A percentile compares a stretch with the other conserved stretches of the same genome.
Evolutionary conservation across 2,113 vertebrate species (phyloP).

Genomic region (Cynopterus brachyotis): DNA sequence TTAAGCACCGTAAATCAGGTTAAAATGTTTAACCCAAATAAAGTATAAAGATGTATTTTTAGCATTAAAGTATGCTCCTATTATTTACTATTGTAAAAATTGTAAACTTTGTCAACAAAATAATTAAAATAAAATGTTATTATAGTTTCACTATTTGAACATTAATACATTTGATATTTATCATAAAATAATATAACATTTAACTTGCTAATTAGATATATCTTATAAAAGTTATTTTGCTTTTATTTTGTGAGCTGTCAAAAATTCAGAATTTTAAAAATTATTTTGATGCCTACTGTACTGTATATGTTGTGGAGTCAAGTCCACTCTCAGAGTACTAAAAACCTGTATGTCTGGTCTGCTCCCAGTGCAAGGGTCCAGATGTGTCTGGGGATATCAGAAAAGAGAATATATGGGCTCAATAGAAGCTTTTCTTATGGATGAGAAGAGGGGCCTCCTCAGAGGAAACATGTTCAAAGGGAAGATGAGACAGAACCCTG

Average conservation of each 20-base stretch:
- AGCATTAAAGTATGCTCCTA: not conserved
- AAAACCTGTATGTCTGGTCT: not conserved
- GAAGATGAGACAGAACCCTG: not conserved
- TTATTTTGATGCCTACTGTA: not conserved
- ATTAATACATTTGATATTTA: not conserved
- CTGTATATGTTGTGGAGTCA: accelerated
- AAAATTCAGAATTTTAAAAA: not conserved
- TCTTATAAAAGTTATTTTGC: not conserved
- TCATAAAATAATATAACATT: not conserved
- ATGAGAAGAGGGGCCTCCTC: accelerated
- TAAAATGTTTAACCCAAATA: not conserved
- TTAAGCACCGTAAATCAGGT: not conserved
- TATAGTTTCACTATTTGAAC: not conserved
- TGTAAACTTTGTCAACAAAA: not conserved
- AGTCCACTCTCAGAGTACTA: too few species aligned
- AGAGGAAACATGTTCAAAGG: not conserved
- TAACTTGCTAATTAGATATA: not conserved
- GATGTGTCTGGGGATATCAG: not conserved
- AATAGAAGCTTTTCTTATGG: not conserved
- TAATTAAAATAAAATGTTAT: not conserved
- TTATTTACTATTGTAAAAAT: not conserved
- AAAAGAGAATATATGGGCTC: not conserved
- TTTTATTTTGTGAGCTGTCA: not conserved
- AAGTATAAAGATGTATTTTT: not conserved
- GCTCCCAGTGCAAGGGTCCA: not conserved